Evolutionary conservation across 1,140 invertebrate species (phyloP).

Genomic region (Drosophila willistoni): DNA sequence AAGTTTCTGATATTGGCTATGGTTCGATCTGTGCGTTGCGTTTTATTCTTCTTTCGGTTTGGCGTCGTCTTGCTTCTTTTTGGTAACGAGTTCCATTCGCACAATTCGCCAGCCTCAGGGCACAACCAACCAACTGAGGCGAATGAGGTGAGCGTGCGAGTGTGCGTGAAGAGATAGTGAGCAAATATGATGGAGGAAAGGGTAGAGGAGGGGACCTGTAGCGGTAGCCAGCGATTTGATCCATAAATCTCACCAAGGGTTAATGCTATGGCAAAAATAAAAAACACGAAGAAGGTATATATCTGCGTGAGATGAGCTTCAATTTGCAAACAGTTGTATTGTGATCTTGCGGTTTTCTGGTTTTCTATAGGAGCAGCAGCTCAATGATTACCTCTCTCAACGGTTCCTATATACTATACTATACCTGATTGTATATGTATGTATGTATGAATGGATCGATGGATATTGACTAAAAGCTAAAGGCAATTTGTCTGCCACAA

Average conservation of each 20-base stretch:
- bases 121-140: not conserved
- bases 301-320: conserved; percentile 59
- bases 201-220: not conserved
- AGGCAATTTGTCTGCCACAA: not conserved
- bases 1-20: conserved; percentile 46
- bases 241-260: conserved; percentile 72
- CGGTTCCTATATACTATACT: not conserved
- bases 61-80: conserved; percentile 21
- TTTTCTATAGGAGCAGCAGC: conserved; percentile 8
- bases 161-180: too few species aligned
- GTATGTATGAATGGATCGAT: too few species aligned
- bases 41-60: conserved; percentile 14
- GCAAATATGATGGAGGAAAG: not conserved
- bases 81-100: conserved; percentile 76
- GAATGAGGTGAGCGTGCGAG: too few species aligned
- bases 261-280: conserved; percentile 46
- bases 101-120: conserved; percentile 56
- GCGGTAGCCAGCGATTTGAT: conserved; percentile 56
- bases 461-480: not conserved
- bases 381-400: not conserved
- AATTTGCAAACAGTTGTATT: conserved; percentile 13
- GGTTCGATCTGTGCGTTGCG: conserved; percentile 53
- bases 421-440: too few species aligned
- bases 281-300: not conserved
- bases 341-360: conserved; percentile 31